A percentile compares a stretch with the other conserved stretches of the same genome.
Conservation (phyloP, 1,140 invertebrate species). For the Drosophila azteca region DNA sequence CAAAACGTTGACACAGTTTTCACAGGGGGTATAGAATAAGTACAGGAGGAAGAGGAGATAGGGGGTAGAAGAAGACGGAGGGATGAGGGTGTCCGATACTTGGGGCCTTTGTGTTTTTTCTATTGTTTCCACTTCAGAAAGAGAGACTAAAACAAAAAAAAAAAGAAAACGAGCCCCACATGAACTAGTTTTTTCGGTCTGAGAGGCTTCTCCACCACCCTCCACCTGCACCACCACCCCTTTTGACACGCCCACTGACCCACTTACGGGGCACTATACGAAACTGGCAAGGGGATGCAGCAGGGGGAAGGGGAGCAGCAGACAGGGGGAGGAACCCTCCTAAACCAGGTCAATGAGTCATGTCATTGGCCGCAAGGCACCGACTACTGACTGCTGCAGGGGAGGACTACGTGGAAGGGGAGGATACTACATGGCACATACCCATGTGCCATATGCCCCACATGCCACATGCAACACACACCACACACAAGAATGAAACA, state of each 20-base stretch:
- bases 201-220: constrained; percentile 16
- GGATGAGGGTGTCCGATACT: constrained; percentile 10
- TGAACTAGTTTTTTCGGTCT: constrained; percentile 70
- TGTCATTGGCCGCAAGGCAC: constrained; percentile 65
- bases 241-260: constrained; percentile 59
- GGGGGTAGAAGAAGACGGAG: too few species aligned
- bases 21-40: not conserved
- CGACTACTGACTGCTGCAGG: constrained; percentile 6
- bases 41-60: too few species aligned
- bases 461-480: not conserved
- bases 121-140: constrained; percentile 26
- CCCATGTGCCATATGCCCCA: too few species aligned
- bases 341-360: constrained; percentile 76
- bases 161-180: constrained; percentile 6
- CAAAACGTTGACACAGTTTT: constrained; percentile 36
- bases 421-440: not conserved
- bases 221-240: not conserved
- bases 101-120: constrained; percentile 21
- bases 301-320: constrained; percentile 12
- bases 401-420: not conserved
- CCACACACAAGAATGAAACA: constrained; percentile 13
- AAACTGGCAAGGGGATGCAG: too few species aligned
- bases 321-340: constrained; percentile 22
- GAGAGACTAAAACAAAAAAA: constrained; percentile 19
- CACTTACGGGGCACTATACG: constrained; percentile 38